Conservation (phyloP, 2,113 vertebrate genomes). For the Daphoenositta chrysoptera region DNA sequence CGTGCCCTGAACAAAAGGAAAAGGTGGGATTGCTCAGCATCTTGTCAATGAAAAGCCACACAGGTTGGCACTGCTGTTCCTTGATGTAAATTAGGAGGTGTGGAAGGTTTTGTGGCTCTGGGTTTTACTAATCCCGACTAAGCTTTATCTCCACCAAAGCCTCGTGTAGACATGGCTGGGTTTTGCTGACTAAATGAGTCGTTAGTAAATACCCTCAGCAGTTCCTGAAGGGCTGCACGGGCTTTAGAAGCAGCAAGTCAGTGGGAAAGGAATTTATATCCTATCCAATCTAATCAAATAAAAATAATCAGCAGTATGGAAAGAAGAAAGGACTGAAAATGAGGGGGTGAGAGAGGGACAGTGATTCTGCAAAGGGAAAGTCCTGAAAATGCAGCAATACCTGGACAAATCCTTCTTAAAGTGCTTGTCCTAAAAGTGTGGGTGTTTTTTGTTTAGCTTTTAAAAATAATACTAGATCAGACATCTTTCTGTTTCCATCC, state of each 20-base stretch:
- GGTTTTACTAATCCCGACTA: not conserved
- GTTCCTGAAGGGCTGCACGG: not conserved
- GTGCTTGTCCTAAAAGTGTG: not conserved
- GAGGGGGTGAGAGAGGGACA: not conserved
- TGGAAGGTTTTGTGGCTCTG: not conserved
- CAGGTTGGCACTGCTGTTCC: not conserved
- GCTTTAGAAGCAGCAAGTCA: not conserved
- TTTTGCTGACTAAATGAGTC: not conserved
- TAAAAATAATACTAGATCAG: not conserved
- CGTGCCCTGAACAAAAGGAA: not conserved
- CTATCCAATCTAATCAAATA: not conserved
- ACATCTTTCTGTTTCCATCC: not conserved
- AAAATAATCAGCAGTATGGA: not conserved
- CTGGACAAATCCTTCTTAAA: not conserved
- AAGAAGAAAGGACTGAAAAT: not conserved
- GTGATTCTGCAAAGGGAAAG: not conserved
- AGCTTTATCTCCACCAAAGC: not conserved
- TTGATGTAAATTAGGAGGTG: not conserved
- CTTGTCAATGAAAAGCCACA: not conserved
- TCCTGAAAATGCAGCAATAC: not conserved
- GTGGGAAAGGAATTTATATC: not conserved
- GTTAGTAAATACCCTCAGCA: not conserved
- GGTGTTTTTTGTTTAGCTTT: no score
- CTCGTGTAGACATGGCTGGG: fast-evolving
- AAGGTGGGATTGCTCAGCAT: not conserved